Evolutionary conservation across 1,140 invertebrate genomes (phyloP), one percentile per base, ranked within the genome.

Genomic region (Leptinotarsa undecemlineata): DNA sequence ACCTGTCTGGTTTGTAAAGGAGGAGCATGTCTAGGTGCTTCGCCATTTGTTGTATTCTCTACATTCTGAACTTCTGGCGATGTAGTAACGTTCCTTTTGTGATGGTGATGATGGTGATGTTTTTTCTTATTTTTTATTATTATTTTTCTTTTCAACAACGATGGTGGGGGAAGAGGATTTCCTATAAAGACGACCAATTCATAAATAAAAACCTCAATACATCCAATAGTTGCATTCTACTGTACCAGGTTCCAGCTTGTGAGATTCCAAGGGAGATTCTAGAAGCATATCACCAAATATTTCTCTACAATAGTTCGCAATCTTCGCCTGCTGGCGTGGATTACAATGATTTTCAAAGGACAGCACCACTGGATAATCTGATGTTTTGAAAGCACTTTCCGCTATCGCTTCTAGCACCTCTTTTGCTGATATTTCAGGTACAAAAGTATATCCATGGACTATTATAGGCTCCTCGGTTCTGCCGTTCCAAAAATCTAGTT

Each of bases 291-390:
- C 96, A 64, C 96, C 97, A 86, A 99, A 98, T 80, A 95, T 95
- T 78, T 97, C 95, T 73, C 94, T 89, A 86, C 97, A 99, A 87
- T 99, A 98, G 84, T 96, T 92, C 17, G 97, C 98, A 81, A 99
- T 98, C 88, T 98, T 99, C n/a, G 96, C 96, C 87, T 96, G 94
- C 85, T 98, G 96, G 76, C 93, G 91, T 3, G 94, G 93, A 86
- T 97, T 98, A 87, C 97, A 99, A 86, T 99, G 97, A 87, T 99
- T 99, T 89, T 99, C 98, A 87, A 99, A 99, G 77, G 96, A 98
- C 73, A 99, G 90, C 81, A 98, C 91, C 33, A 99, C 96, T 72
- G 98, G 98, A 88, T 92, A 98, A 78, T 98, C 95, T 19, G 96
- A 98, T 23, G 96, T 98, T 89, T 99, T 98, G 88, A 99, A 99